Evolutionary conservation across 2,888 invertebrate genomes (phyloP).

Genomic region (Schizotus pectinicornis): DNA sequence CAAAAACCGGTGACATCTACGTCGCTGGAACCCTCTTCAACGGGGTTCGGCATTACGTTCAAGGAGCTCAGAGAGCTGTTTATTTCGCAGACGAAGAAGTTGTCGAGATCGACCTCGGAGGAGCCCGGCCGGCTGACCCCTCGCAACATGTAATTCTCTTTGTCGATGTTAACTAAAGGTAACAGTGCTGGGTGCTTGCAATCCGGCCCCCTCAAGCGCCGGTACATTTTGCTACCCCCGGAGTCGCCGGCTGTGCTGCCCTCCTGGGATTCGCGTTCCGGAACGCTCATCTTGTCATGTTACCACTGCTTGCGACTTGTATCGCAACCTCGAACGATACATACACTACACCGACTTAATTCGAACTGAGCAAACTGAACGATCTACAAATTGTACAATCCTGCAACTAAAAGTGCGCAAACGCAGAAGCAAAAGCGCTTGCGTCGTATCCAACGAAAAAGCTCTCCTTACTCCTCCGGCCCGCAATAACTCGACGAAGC

Average conservation of each 20-base stretch:
- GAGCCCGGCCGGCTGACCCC: constrained; percentile 51
- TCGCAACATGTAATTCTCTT: constrained; percentile 63
- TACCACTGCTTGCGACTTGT: constrained; percentile 26
- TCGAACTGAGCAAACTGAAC: constrained; percentile 23
- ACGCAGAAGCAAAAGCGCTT: too few relatives aligned
- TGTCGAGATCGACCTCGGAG: constrained; percentile 51
- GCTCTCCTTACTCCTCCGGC: constrained; percentile 24
- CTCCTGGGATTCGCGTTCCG: constrained; percentile 45
- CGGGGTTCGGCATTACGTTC: constrained; percentile 38
- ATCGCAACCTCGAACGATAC: constrained; percentile 10
- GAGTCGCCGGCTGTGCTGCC: constrained; percentile 35
- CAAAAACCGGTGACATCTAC: constrained; percentile 49
- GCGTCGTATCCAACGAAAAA: too few relatives aligned
- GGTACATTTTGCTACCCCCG: constrained; percentile 45
- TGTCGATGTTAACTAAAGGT: constrained; percentile 59
- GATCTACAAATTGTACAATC: constrained; percentile 10
- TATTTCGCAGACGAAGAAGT: constrained; percentile 54
- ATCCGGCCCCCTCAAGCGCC: constrained; percentile 55
- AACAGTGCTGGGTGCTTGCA: constrained; percentile 45
- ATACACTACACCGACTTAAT: constrained; percentile 21
- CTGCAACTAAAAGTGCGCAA: background rate
- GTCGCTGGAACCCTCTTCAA: constrained; percentile 38
- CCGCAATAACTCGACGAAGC: constrained; percentile 13
- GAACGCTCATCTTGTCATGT: constrained; percentile 51
- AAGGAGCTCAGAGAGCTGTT: constrained; percentile 42